Percentiles rank a stretch among this genome's conserved stretches.
phyloP scores from a whole-genome alignment of 2,888 invertebrate genomes.

The Drosophila quinaria region DNA sequence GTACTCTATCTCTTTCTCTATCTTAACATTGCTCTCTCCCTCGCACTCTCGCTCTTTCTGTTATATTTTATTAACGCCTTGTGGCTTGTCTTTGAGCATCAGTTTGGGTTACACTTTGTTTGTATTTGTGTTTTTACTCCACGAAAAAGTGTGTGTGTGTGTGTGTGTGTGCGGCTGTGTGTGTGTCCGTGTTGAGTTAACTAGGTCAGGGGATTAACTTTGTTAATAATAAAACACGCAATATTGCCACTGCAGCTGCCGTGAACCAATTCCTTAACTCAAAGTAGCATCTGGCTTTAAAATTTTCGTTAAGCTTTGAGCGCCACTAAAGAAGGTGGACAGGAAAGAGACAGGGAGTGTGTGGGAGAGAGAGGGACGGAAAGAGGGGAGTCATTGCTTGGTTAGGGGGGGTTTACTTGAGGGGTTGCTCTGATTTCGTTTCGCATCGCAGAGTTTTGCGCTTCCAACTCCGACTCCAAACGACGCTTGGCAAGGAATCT shows the following conservation, averaged over 20 bases:
- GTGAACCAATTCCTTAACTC: slow-evolving; percentile 50
- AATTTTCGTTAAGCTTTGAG: slow-evolving; percentile 48
- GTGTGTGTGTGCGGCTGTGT: slow-evolving; percentile 12
- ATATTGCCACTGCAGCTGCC: slow-evolving; percentile 63
- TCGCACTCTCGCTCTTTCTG: neutral
- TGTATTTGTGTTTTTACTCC: slow-evolving; percentile 12
- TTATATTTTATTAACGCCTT: slow-evolving; percentile 64
- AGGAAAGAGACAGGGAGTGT: neutral
- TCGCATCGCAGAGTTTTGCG: slow-evolving; percentile 56
- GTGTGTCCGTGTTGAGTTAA: slow-evolving; percentile 50
- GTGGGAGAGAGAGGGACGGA: neutral
- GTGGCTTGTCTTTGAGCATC: slow-evolving; percentile 44
- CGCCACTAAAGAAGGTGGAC: slow-evolving; percentile 32
- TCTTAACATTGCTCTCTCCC: neutral
- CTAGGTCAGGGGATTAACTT: slow-evolving; percentile 77
- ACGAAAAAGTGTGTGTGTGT: slow-evolving; percentile 2
- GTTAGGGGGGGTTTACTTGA: slow-evolving; percentile 29
- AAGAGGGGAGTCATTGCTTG: neutral
- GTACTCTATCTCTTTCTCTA: neutral
- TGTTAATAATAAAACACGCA: slow-evolving; percentile 76
- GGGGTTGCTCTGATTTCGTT: slow-evolving; percentile 56
- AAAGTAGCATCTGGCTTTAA: slow-evolving; percentile 64
- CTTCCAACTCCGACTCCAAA: slow-evolving; percentile 15
- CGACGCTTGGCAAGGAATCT: slow-evolving; percentile 59
- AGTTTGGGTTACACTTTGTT: slow-evolving; percentile 17